Base-by-base conservation (phyloP, 2,797 vertebrate species). In the Hoplostethus atlanticus region DNA sequence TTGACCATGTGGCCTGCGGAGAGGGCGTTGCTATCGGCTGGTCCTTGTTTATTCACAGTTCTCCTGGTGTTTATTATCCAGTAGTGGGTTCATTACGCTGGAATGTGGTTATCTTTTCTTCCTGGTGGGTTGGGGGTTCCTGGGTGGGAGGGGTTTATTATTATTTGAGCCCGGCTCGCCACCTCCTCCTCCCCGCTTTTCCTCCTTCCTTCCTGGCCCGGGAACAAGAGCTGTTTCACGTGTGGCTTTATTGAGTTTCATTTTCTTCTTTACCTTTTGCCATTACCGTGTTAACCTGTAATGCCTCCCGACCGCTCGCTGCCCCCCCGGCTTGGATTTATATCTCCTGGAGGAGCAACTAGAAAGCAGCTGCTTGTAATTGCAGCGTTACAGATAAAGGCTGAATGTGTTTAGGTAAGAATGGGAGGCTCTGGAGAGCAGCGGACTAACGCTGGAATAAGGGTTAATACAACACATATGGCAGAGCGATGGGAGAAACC, bases 1-100 rank as follows among this genome's bases (percentile, higher is more conserved):
- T 91, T 83, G 79, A 86, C 78, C 90, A 87, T 79, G 80, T 90
- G 89, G 89, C 86, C 73, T 36, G 94, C 93, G 59, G 92, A 91
- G 94, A 86, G 74, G 79, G 78, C 6, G 81, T 85, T 90, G 90
- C 93, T 82, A 93, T 76, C 71, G 68, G 53, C 65, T 11, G 58
- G 50, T 65, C 71, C 75, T 68, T 62, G 68, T 78, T 82, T 82
- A 83, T 72, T 73, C 64, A 17, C 60, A 64, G 82, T 71, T 34
- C 73, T 69, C 0, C 30, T 17, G 15, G 11, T 85, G 81, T 84
- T 83, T 87, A 77, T 81, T 84, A 77, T 83, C 84, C 65, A 60
- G 78, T 63, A 73, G 65, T 79, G 72, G 67, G 77, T 84, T 85
- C 58, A 79, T 84, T 83, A 83, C 44, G n/a, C 54, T 73, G 71